Percentiles rank a stretch among this genome's conserved stretches.
Conservation (phyloP, 2,113 vertebrate species). For the Salminus brasiliensis region DNA sequence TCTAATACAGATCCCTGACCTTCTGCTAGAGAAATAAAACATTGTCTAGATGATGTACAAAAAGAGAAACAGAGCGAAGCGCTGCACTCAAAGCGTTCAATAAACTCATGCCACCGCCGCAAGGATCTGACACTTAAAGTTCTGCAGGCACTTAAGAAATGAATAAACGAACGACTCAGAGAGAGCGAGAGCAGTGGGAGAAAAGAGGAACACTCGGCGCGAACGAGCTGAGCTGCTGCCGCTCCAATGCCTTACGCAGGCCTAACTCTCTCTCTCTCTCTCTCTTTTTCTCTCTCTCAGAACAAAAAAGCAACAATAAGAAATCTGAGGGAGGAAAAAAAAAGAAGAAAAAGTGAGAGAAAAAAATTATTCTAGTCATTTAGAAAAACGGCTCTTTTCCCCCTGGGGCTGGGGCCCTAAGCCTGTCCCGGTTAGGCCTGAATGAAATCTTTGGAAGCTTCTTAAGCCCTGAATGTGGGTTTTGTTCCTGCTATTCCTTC, state of each 20-base stretch:
- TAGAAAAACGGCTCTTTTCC: constrained; percentile 74
- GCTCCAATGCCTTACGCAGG: constrained; percentile 40
- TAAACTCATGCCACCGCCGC: constrained; percentile 46
- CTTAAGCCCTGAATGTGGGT: constrained; percentile 84
- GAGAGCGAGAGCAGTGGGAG: constrained; percentile 12
- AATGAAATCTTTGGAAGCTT: constrained; percentile 83
- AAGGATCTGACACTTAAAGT: constrained; percentile 50
- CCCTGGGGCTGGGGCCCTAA: constrained; percentile 77
- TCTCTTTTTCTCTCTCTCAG: constrained; percentile 13
- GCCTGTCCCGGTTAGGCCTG: constrained; percentile 79
- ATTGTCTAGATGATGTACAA: constrained; percentile 46
- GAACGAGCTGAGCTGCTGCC: constrained; percentile 58
- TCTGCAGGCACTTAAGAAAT: constrained; percentile 53
- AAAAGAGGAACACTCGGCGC: constrained; percentile 48
- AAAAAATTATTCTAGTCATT: constrained; percentile 72
- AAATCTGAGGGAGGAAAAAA: constrained; percentile 43
- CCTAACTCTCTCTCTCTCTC: constrained; percentile 11
- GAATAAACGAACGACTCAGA: constrained; percentile 49
- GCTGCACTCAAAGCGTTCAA: constrained; percentile 40
- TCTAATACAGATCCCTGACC: constrained; percentile 43
- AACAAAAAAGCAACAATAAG: constrained; percentile 56
- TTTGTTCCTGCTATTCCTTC: constrained; percentile 82
- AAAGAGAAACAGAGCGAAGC: constrained; percentile 40
- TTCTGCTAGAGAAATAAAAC: constrained; percentile 39
- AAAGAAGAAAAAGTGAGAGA: no score